Evolutionary conservation across 2,113 vertebrate genomes (phyloP).

Genomic region (Dicrurus megarhynchus): DNA sequence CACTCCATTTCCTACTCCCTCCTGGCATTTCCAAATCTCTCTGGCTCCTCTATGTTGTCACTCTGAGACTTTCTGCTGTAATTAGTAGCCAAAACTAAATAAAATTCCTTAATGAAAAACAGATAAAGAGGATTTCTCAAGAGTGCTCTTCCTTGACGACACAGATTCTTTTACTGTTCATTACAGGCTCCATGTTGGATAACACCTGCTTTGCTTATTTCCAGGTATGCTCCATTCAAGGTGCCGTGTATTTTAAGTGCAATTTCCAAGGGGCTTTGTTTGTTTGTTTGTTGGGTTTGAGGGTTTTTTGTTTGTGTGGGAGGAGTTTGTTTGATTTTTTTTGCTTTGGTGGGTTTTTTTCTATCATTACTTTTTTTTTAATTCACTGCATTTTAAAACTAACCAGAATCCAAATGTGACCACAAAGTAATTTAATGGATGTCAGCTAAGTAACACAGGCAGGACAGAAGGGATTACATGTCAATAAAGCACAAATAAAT

Average conservation of each 20-base stretch:
- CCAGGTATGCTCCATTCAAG: neutral
- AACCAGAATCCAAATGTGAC: neutral
- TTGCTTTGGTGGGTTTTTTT: accelerated
- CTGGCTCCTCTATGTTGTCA: neutral
- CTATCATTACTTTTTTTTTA: neutral
- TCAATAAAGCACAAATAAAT: neutral
- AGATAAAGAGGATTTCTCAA: neutral
- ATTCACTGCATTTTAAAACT: neutral
- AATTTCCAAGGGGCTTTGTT: neutral
- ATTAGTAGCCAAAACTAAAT: neutral
- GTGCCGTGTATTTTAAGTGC: neutral
- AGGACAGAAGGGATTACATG: neutral
- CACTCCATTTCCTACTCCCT: neutral
- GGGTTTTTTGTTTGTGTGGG: accelerated
- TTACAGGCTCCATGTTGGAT: neutral
- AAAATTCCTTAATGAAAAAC: neutral
- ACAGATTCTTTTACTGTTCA: neutral
- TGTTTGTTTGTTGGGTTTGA: neutral
- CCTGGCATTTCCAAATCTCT: neutral
- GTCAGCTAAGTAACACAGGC: neutral
- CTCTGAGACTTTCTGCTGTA: neutral
- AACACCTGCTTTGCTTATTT: neutral
- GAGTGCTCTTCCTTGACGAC: neutral
- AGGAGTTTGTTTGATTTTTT: neutral
- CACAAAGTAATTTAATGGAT: neutral